Evolutionary conservation across 2,113 vertebrate genomes (phyloP).

Genomic region (Girardinichthys multiradiatus): DNA sequence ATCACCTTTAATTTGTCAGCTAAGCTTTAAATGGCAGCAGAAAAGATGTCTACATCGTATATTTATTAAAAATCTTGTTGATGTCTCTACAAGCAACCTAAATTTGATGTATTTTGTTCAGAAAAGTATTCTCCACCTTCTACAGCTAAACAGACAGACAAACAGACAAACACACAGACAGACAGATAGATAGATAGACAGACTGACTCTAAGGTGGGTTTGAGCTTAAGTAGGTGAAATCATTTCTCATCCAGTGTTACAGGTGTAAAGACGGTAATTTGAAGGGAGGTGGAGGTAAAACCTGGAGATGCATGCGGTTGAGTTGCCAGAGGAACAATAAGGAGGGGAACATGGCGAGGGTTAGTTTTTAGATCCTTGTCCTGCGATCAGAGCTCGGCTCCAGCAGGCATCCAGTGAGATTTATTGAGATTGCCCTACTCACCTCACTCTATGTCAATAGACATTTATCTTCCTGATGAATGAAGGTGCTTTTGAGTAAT

Average conservation of each 20-base stretch:
- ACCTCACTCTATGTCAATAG: conserved; percentile 26
- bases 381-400: conserved; percentile 19
- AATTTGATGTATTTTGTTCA: background rate
- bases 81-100: background rate
- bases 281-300: conserved; percentile 40
- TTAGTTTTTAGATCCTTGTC: conserved; percentile 34
- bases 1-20: conserved; percentile 72
- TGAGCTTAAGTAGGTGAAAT: conserved; percentile 72
- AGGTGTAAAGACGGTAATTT: conserved; percentile 71
- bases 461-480: conserved; percentile 59
- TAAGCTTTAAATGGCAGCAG: conserved; percentile 12
- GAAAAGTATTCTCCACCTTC: background rate
- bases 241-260: conserved; percentile 71
- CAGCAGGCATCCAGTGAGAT: conserved; percentile 40
- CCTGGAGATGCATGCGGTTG: conserved; percentile 29
- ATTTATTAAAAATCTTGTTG: conserved; percentile 2
- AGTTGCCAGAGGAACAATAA: conserved; percentile 33
- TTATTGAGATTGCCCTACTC: conserved; percentile 30
- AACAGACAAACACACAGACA: no score
- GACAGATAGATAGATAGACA: no score
- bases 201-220: conserved; percentile 65
- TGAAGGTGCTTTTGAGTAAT: conserved; percentile 51
- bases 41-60: conserved; percentile 1
- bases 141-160: no score
- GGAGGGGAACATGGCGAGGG: conserved; percentile 17